These are phyloP conservation scores for Microchirus variegatus DNA, from an alignment of 2,797 vertebrate genomes.

Conservation along the genomic window DNA sequence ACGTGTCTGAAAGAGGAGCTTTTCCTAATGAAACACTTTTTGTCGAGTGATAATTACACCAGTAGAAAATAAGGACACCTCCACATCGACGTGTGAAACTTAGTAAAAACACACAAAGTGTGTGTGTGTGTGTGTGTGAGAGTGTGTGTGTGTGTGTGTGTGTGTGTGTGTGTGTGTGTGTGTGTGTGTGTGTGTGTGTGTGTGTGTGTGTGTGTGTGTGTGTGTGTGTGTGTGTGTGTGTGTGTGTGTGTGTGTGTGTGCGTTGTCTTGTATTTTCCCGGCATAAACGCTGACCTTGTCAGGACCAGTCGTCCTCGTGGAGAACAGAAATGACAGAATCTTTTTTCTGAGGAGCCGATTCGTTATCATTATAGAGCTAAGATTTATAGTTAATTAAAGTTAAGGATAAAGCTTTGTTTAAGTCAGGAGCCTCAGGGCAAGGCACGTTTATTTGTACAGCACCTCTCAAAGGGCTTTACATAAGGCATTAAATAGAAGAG, in stretches of 20 bases:
- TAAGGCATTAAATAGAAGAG: no score
- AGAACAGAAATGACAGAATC: no score
- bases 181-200: not conserved
- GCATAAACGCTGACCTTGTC: no score
- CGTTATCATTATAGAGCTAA: no score
- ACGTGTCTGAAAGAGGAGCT: constrained; percentile 90
- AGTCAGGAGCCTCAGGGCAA: no score
- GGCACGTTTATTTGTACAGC: no score
- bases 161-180: constrained; percentile 21
- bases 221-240: not conserved
- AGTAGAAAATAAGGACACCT: constrained; percentile 85
- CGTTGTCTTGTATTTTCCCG: no score
- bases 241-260: not conserved
- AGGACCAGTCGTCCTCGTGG: no score
- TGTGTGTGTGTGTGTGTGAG: constrained; percentile 5
- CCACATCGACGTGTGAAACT: constrained; percentile 73
- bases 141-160: constrained; percentile 7
- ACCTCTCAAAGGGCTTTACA: no score
- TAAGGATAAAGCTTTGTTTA: no score
- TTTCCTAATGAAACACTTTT: constrained; percentile 99
- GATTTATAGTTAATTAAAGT: no score
- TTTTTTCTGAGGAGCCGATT: no score
- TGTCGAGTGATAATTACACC: constrained; percentile 95
- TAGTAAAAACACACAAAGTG: constrained; percentile 69
- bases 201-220: not conserved